Conservation (phyloP, 2,888 invertebrate species). For the Eustalomyia histrio region DNA sequence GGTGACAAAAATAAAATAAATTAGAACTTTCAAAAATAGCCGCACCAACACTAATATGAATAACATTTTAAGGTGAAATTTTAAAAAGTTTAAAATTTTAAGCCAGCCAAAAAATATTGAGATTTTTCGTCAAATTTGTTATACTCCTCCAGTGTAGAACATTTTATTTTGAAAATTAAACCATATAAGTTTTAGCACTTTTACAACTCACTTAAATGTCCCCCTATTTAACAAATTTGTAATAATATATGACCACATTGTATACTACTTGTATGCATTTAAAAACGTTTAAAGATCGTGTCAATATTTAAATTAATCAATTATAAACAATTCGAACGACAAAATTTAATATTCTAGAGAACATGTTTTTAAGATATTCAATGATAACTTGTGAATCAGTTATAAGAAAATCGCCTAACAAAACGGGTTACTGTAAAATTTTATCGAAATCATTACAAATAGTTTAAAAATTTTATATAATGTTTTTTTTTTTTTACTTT, state of each 20-base stretch:
- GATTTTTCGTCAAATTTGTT: too few relatives aligned
- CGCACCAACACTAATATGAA: too few relatives aligned
- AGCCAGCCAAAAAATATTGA: too few relatives aligned
- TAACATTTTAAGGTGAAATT: too few relatives aligned
- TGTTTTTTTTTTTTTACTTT: conserved; percentile 8
- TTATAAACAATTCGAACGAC: conserved; percentile 43
- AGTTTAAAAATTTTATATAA: conserved; percentile 28
- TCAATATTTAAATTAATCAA: conserved; percentile 66
- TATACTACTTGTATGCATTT: not conserved
- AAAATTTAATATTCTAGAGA: conserved; percentile 32
- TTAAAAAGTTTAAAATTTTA: too few relatives aligned
- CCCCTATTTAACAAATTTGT: too few relatives aligned
- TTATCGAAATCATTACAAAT: not conserved
- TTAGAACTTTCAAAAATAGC: too few relatives aligned
- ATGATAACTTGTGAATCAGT: conserved; percentile 46
- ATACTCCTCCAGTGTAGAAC: too few relatives aligned
- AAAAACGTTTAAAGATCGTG: conserved; percentile 54
- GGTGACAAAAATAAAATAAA: too few relatives aligned
- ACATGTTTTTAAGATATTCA: conserved; percentile 23
- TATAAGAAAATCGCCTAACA: conserved; percentile 43
- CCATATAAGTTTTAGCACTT: too few relatives aligned
- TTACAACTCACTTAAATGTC: too few relatives aligned
- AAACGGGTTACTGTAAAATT: conserved; percentile 37
- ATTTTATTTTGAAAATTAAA: too few relatives aligned
- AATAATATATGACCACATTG: not conserved